Base-by-base conservation (phyloP, 1,140 invertebrate genomes). In the Himalopsyche phryganea region DNA sequence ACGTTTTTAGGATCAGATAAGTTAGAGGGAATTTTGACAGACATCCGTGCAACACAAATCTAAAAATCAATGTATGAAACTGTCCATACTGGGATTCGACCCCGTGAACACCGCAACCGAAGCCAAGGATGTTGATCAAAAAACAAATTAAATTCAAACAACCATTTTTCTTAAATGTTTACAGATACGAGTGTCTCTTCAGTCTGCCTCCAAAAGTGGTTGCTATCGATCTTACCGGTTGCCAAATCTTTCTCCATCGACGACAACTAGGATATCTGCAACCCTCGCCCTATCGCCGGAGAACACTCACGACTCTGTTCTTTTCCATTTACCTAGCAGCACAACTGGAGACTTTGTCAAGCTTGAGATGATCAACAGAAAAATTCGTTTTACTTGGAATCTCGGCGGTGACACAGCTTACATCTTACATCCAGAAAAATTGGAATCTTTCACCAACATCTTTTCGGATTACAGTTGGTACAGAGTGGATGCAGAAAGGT, bases 101-200 rank as follows among this genome's bases (percentile, higher is more conserved):
- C n/a, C n/a, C n/a, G n/a, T n/a, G n/a, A n/a, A n/a, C n/a, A n/a
- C n/a, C n/a, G n/a, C n/a, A n/a, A n/a, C n/a, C n/a, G n/a, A n/a
- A n/a, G n/a, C n/a, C n/a, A n/a, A n/a, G n/a, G n/a, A n/a, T n/a
- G n/a, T n/a, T n/a, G n/a, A n/a, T n/a, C n/a, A n/a, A n/a, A n/a
- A n/a, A n/a, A n/a, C n/a, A n/a, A n/a, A n/a, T n/a, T n/a, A n/a
- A n/a, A n/a, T n/a, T n/a, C n/a, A n/a, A n/a, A n/a, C n/a, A n/a
- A n/a, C n/a, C n/a, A n/a, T n/a, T n/a, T n/a, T n/a, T n/a, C n/a
- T n/a, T n/a, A n/a, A n/a, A n/a, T n/a, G n/a, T n/a, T 64, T 77
- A 35, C 65, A 92, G 90, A 92, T 96, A 65, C 83, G 87, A 45
- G 81, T 95, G 1, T 92, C 92, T 0, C 62, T 94, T 56, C 86